phyloP scores from a whole-genome alignment of 2,113 vertebrate species.

The Tetraodon nigroviridis region DNA sequence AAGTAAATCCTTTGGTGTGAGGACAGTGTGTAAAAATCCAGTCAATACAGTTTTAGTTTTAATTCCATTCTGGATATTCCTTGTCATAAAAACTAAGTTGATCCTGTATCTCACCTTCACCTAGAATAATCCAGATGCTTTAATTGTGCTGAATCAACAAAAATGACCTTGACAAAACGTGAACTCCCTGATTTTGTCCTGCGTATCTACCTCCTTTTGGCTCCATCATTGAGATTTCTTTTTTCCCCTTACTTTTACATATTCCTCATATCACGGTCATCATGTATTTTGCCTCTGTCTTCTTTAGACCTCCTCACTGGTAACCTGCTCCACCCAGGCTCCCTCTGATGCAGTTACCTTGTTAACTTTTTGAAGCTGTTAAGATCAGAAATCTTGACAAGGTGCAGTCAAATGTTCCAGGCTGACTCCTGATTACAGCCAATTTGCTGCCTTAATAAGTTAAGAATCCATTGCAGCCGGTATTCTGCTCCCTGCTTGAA shows the following conservation, averaged over 20 bases:
- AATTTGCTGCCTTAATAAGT: constrained; percentile 57
- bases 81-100: too few species aligned
- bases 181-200: too few species aligned
- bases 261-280: not conserved
- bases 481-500: not conserved
- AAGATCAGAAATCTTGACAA: constrained; percentile 69
- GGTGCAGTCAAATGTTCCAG: constrained; percentile 53
- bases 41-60: too few species aligned
- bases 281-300: constrained; percentile 15
- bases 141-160: too few species aligned
- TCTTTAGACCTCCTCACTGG: constrained; percentile 19
- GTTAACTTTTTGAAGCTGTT: constrained; percentile 68
- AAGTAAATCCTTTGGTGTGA: too few species aligned
- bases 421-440: constrained; percentile 57
- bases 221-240: constrained; percentile 8
- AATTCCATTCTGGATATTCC: too few species aligned
- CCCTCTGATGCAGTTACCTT: constrained; percentile 62
- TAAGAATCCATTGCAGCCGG: constrained; percentile 17
- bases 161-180: too few species aligned
- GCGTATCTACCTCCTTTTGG: not conserved
- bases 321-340: constrained; percentile 42
- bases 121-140: too few species aligned
- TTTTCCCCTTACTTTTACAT: constrained; percentile 1
- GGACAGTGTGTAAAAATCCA: too few species aligned
- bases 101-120: too few species aligned